A percentile compares a stretch with the other conserved stretches of the same genome.
phyloP scores from a whole-genome alignment of 1,140 invertebrate genomes.

The Drosophila simulans region DNA sequence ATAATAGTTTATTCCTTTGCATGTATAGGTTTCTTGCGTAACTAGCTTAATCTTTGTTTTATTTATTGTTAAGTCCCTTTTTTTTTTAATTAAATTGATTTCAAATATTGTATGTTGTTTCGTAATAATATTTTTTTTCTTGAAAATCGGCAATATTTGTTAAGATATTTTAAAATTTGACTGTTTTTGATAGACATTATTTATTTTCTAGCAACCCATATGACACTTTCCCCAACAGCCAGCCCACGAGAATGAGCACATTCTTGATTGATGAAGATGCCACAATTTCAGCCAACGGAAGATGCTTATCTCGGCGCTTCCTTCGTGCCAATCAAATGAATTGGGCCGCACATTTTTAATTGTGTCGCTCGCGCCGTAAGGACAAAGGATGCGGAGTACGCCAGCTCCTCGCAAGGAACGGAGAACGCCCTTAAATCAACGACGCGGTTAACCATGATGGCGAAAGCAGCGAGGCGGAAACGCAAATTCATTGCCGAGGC shows the following conservation, averaged over 20 bases:
- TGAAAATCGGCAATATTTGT: too few species aligned
- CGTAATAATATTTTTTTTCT: too few species aligned
- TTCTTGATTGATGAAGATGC: constrained; percentile 22
- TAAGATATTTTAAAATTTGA: too few species aligned
- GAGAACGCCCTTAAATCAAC: constrained; percentile 45
- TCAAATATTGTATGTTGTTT: too few species aligned
- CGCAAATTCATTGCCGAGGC: constrained; percentile 46
- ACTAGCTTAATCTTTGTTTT: too few species aligned
- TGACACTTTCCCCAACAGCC: background rate
- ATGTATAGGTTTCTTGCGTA: too few species aligned
- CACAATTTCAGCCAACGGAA: constrained; percentile 2
- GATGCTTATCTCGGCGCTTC: constrained; percentile 15
- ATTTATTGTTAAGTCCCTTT: background rate
- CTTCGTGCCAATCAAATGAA: constrained; percentile 44
- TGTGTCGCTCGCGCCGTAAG: constrained; percentile 24
- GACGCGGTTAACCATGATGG: constrained; percentile 51
- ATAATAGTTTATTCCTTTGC: too few species aligned
- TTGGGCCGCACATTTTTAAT: constrained; percentile 47
- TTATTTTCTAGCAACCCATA: too few species aligned
- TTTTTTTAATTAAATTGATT: too few species aligned
- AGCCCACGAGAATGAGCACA: background rate
- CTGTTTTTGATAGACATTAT: too few species aligned
- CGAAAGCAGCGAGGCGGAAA: constrained; percentile 40
- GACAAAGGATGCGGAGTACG: constrained; percentile 14
- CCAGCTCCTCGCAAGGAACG: constrained; percentile 11